Evolutionary conservation across 2,797 vertebrate genomes (phyloP).

Genomic region (Huso huso): DNA sequence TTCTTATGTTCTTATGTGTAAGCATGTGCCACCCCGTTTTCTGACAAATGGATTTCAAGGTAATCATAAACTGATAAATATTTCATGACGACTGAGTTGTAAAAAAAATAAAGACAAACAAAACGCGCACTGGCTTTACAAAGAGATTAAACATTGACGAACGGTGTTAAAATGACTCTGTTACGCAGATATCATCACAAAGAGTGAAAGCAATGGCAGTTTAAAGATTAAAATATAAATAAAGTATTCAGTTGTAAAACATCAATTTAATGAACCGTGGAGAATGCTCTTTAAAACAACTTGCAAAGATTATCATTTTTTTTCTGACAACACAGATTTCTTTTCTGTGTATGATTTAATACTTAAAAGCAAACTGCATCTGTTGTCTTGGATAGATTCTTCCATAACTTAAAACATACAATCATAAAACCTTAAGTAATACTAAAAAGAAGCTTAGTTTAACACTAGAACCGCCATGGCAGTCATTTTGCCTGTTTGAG

Average conservation of each 20-base stretch:
- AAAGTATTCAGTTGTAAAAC: not conserved
- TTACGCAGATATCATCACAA: not conserved
- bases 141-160: not conserved
- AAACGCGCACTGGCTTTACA: constrained; percentile 1
- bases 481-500: too few species aligned
- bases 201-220: not conserved
- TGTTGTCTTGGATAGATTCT: too few species aligned
- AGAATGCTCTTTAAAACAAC: constrained; percentile 1
- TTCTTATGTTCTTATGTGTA: not conserved
- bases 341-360: too few species aligned
- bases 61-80: constrained; percentile 14
- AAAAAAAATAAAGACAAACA: not conserved
- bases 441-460: too few species aligned
- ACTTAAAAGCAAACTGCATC: too few species aligned
- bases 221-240: constrained; percentile 3
- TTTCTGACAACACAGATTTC: too few species aligned
- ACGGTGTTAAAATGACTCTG: too few species aligned
- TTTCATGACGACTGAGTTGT: not conserved
- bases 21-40: not conserved
- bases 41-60: constrained; percentile 11
- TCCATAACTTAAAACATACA: too few species aligned
- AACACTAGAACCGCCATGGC: too few species aligned
- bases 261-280: not conserved
- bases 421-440: too few species aligned
- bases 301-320: constrained; percentile 1